These are phyloP conservation scores for Aricia artaxerxes DNA, from an alignment of 2,888 invertebrate species.

Conservation along the genomic window DNA sequence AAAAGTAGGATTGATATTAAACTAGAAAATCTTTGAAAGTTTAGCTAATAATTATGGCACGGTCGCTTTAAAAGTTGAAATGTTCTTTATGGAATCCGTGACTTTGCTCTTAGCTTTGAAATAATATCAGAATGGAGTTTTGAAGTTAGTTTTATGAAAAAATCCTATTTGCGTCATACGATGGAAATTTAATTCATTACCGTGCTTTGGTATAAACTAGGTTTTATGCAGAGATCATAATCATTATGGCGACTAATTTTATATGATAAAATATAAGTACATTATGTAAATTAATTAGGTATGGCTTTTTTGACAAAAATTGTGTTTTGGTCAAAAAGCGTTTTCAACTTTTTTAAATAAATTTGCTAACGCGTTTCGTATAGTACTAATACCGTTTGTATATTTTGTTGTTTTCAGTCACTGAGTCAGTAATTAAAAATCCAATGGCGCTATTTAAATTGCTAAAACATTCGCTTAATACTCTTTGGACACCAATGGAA, in stretches of 20 bases:
- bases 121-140: constrained; percentile 30
- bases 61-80: constrained; percentile 30
- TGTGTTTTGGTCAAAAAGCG: too few relatives aligned
- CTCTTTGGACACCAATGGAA: constrained; percentile 25
- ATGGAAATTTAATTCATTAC: constrained; percentile 19
- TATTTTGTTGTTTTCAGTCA: constrained; percentile 17
- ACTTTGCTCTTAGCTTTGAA: constrained; percentile 30
- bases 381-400: neutral
- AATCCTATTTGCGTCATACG: constrained; percentile 4
- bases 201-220: neutral
- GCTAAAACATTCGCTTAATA: constrained; percentile 31
- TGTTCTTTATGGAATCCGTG: constrained; percentile 25
- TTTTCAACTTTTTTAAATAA: too few relatives aligned
- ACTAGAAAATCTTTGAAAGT: constrained; percentile 29
- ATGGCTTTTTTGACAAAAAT: too few relatives aligned
- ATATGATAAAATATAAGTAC: too few relatives aligned
- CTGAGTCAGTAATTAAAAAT: constrained; percentile 17
- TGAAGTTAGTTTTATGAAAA: constrained; percentile 24
- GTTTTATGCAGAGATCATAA: neutral
- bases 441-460: constrained; percentile 29
- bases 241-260: neutral
- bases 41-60: constrained; percentile 32
- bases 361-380: neutral
- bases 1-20: constrained; percentile 30
- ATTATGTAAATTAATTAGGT: too few relatives aligned